These are phyloP conservation scores for Drosophila mercatorum DNA, from an alignment of 2,888 invertebrate species.

Conservation along the genomic window DNA sequence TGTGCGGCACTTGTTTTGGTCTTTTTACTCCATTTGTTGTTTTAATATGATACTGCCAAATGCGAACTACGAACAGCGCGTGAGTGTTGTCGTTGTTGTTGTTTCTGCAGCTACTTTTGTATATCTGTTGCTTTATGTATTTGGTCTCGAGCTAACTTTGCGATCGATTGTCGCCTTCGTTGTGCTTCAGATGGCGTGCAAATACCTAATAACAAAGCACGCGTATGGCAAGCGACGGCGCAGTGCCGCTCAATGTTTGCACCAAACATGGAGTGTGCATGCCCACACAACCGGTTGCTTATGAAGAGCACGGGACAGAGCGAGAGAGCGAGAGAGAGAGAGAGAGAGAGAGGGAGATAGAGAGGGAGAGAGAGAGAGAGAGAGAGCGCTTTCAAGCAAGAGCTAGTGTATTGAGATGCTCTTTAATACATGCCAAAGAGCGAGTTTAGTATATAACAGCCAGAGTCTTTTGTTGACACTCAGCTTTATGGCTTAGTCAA, in stretches of 20 bases:
- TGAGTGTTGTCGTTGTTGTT: constrained; percentile 24
- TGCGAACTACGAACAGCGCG: neutral
- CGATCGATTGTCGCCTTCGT: constrained; percentile 78
- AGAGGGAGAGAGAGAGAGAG: neutral
- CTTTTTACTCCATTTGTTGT: constrained; percentile 72
- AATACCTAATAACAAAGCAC: constrained; percentile 83
- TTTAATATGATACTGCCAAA: neutral
- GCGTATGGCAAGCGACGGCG: constrained; percentile 76
- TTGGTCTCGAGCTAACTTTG: constrained; percentile 69
- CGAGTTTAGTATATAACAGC: constrained; percentile 38
- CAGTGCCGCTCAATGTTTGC: constrained; percentile 61
- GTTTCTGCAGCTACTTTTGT: constrained; percentile 21
- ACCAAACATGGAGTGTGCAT: constrained; percentile 67
- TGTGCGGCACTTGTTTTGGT: constrained; percentile 68
- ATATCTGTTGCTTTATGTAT: constrained; percentile 51
- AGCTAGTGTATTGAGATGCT: constrained; percentile 9
- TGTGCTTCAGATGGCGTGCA: constrained; percentile 84
- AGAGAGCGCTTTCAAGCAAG: neutral
- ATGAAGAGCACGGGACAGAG: neutral
- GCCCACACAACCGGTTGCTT: constrained; percentile 67
- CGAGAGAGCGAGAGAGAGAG: constrained; percentile 10
- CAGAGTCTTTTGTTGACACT: constrained; percentile 4
- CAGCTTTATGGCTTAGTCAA: constrained; percentile 77
- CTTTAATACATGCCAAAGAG: constrained; percentile 40
- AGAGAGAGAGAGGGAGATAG: neutral